Evolutionary conservation across 2,888 invertebrate genomes (phyloP).

Genomic region (Coecobrya sp.): DNA sequence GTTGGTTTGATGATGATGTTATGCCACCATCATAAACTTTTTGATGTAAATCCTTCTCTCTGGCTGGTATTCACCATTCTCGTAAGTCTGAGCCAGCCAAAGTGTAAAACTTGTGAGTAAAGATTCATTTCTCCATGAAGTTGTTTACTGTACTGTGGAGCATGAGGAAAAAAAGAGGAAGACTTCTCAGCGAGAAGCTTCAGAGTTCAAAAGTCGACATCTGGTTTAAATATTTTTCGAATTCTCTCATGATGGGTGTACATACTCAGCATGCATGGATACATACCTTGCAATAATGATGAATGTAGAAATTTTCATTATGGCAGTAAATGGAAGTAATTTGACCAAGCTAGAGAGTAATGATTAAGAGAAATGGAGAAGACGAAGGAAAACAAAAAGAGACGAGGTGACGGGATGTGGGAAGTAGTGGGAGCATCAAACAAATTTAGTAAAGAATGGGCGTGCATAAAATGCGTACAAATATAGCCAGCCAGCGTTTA

Average conservation of each 20-base stretch:
- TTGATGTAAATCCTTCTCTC: conserved; percentile 28
- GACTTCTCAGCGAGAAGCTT: conserved; percentile 31
- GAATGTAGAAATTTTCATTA: conserved; percentile 50
- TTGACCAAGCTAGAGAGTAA: conserved; percentile 59
- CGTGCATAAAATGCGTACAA: conserved; percentile 18
- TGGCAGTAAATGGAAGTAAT: conserved; percentile 58
- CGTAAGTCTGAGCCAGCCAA: neutral
- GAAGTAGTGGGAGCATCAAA: conserved; percentile 20
- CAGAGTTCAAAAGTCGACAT: conserved; percentile 56
- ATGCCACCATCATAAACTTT: conserved; percentile 7
- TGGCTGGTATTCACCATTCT: neutral
- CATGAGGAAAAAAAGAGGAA: conserved; percentile 1
- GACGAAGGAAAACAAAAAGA: neutral
- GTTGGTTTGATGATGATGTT: neutral
- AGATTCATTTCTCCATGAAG: conserved; percentile 28
- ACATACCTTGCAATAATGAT: neutral
- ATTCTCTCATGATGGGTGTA: conserved; percentile 14
- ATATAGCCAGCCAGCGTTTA: neutral
- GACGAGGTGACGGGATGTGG: conserved; percentile 50
- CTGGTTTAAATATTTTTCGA: conserved; percentile 63
- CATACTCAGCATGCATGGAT: neutral
- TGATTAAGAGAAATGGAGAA: conserved; percentile 14
- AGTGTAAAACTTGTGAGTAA: neutral
- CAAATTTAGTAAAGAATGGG: conserved; percentile 34
- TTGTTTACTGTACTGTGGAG: conserved; percentile 3